These are phyloP conservation scores for Poeciliopsis gracilis DNA, from an alignment of 2,797 vertebrate genomes.

Conservation along the genomic window DNA sequence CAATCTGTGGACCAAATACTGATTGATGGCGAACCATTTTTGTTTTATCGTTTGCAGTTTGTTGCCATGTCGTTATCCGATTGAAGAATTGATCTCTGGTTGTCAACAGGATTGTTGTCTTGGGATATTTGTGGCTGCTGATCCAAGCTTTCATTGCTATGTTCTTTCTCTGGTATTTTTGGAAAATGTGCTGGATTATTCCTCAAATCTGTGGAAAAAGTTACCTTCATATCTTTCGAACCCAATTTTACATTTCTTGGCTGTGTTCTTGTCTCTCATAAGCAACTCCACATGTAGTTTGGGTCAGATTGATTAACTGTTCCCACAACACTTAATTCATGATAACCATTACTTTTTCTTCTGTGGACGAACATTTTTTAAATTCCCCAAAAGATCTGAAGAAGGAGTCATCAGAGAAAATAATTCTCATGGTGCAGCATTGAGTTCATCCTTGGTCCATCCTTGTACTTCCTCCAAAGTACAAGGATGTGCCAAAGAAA, in stretches of 20 bases:
- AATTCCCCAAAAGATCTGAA: background rate
- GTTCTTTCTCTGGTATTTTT: background rate
- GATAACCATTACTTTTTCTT: background rate
- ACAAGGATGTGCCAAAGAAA: too few species aligned
- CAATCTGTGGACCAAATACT: background rate
- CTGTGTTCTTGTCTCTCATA: background rate
- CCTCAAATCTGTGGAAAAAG: background rate
- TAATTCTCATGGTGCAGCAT: background rate
- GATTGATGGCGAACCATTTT: background rate
- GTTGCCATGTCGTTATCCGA: background rate
- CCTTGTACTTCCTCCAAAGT: background rate
- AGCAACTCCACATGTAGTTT: background rate
- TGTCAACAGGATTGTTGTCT: background rate
- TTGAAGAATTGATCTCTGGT: background rate
- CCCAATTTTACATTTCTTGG: background rate
- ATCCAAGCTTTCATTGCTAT: background rate
- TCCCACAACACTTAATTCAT: background rate
- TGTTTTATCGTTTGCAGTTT: background rate
- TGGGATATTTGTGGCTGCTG: background rate
- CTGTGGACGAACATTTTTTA: background rate
- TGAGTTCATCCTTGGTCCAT: background rate
- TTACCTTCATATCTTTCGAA: background rate
- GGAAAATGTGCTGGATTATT: background rate
- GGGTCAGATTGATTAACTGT: background rate
- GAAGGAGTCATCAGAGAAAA: background rate